A percentile compares a stretch with the other conserved stretches of the same genome.
Evolutionary conservation across 1,140 invertebrate species (phyloP).

Genomic region (Drosophila gunungcola): DNA sequence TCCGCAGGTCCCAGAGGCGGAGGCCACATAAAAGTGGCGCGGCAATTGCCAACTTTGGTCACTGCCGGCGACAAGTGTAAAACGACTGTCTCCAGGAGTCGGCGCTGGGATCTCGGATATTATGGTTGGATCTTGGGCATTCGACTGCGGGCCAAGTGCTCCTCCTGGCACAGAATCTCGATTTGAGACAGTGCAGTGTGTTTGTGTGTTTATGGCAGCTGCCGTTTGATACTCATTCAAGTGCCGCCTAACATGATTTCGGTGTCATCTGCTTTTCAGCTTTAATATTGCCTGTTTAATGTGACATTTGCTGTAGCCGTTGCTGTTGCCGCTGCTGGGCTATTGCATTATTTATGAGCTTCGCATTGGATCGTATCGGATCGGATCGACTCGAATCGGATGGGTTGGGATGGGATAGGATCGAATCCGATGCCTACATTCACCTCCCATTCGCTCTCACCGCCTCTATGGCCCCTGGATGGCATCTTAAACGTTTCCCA

Average conservation of each 20-base stretch:
- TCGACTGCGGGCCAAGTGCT: conserved; percentile 5
- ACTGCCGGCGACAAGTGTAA: conserved; percentile 82
- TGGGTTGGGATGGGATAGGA: conserved; percentile 5
- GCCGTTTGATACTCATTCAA: conserved; percentile 83
- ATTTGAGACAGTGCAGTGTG: conserved; percentile 41
- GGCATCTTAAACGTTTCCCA: conserved; percentile 77
- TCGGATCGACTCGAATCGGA: conserved; percentile 6
- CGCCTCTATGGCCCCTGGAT: conserved; percentile 36
- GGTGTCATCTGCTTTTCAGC: conserved; percentile 83
- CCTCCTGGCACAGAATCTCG: conserved; percentile 30
- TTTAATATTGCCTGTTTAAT: conserved; percentile 82
- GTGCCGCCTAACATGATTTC: conserved; percentile 83
- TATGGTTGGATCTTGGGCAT: conserved; percentile 8
- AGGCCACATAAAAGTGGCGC: conserved; percentile 80
- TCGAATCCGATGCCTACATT: conserved; percentile 46
- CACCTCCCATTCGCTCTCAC: conserved; percentile 34
- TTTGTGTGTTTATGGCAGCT: conserved; percentile 82
- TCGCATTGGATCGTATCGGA: conserved; percentile 21
- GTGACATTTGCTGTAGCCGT: conserved; percentile 66
- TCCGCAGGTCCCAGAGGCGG: conserved; percentile 70
- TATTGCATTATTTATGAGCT: conserved; percentile 79
- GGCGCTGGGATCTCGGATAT: conserved; percentile 16
- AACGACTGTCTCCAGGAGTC: conserved; percentile 71
- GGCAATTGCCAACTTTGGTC: conserved; percentile 83
- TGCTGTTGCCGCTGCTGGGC: conserved; percentile 30